These are phyloP conservation scores for Lepus americanus DNA, from an alignment of 2,113 vertebrate species.

Conservation along the genomic window DNA sequence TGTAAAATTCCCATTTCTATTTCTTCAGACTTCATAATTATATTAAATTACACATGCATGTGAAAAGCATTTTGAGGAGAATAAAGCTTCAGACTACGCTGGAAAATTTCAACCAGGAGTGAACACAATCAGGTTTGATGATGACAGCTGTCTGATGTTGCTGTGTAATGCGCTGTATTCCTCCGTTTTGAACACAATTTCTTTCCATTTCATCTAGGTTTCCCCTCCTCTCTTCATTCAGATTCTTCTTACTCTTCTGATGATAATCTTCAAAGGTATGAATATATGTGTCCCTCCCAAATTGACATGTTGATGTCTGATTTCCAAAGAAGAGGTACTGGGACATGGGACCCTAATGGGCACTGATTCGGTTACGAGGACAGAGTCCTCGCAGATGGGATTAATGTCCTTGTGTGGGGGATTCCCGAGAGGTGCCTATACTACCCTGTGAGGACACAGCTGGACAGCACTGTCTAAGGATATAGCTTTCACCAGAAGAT, in stretches of 20 bases:
- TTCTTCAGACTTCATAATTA: constrained; percentile 40
- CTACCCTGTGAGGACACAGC: not conserved
- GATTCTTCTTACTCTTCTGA: not conserved
- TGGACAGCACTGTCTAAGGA: not conserved
- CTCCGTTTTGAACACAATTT: not conserved
- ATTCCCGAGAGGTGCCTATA: not conserved
- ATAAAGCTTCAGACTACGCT: not conserved
- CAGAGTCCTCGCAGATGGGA: not conserved
- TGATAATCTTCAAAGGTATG: not conserved
- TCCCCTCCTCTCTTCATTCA: not conserved
- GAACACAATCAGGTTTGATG: not conserved
- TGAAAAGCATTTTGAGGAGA: not conserved
- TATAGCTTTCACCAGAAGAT: not conserved
- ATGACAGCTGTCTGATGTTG: not conserved
- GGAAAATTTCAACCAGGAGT: not conserved
- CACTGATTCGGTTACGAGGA: too few species aligned
- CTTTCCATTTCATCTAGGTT: not conserved
- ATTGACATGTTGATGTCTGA: not conserved
- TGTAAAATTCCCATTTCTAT: not conserved
- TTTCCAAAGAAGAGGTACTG: not conserved
- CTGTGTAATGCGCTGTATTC: not conserved
- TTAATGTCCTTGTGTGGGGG: too few species aligned
- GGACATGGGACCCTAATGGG: too few species aligned
- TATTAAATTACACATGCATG: not conserved
- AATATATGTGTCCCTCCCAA: not conserved